These are phyloP conservation scores for Drosophila baimaii DNA, from an alignment of 1,140 invertebrate species.

Conservation along the genomic window DNA sequence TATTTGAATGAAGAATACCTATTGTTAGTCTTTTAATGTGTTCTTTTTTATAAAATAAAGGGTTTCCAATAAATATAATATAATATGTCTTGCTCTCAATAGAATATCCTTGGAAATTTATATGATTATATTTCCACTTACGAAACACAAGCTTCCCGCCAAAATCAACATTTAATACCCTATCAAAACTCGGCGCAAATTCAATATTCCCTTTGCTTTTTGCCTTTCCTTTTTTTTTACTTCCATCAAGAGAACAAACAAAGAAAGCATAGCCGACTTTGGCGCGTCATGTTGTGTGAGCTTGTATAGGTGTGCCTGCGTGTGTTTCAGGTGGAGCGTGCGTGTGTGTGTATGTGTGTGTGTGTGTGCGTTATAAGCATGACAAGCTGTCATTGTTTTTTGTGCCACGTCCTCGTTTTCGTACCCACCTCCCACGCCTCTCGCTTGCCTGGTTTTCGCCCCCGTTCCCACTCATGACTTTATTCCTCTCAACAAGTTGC, in stretches of 20 bases:
- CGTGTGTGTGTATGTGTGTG: slow-evolving; percentile 14
- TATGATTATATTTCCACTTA: slow-evolving; percentile 6
- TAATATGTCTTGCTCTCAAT: no score
- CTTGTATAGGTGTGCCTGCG: slow-evolving; percentile 20
- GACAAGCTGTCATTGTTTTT: slow-evolving; percentile 77
- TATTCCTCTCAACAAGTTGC: slow-evolving; percentile 65
- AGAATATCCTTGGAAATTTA: no score
- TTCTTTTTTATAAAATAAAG: no score
- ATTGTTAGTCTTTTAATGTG: no score
- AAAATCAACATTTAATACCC: slow-evolving; percentile 20
- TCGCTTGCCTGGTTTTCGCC: not conserved
- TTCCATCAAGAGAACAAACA: slow-evolving; percentile 12
- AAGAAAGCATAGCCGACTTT: slow-evolving; percentile 58
- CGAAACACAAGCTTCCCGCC: not conserved
- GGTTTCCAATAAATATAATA: no score
- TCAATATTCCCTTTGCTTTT: slow-evolving; percentile 21
- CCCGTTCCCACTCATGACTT: slow-evolving; percentile 33
- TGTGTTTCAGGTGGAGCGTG: slow-evolving; percentile 42
- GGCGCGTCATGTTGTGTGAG: slow-evolving; percentile 25
- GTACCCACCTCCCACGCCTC: not conserved
- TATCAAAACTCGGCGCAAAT: slow-evolving; percentile 18
- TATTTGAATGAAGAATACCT: no score
- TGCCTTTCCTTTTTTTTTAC: not conserved
- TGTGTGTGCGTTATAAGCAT: slow-evolving; percentile 54
- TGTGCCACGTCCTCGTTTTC: slow-evolving; percentile 37